Evolutionary conservation across 1,140 invertebrate genomes (phyloP), one percentile per base, ranked within the genome.

Genomic region (Patella vulgata): DNA sequence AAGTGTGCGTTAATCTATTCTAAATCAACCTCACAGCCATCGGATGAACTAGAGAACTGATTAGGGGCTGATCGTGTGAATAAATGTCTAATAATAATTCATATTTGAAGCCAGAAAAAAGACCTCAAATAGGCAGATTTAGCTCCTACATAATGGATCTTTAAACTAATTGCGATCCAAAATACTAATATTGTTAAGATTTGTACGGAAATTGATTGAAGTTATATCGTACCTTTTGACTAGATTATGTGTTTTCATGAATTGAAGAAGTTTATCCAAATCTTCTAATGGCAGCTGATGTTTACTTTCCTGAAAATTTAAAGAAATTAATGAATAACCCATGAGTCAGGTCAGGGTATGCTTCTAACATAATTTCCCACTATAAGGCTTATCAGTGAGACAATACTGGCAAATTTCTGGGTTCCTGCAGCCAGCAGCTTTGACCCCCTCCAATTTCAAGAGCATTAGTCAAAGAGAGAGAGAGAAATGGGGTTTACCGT

Each of bases 271-370:
- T 59, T 82, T 86, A 12, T 86, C 75, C 28, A 90, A 77, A 66
- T 90, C 88, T 33, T 89, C 87, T 48, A 86, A 82, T 6, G 87
- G 75, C 17, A 92, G 68, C 67, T 91, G 90, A 21, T 83, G 77
- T 11, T n/a, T 87, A 84, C 42, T 88, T 85, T 47, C 87, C 85
- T 43, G 73, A 60, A 40, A 36, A 8, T 36, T 8, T 63, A 21
- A 60, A 47, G 25, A 40, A 67, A 39, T 53, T 40, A 52, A 52
- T 33, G 31, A 43, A 52, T 4, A 25, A 21, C 25, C 12, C 0
- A 52, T 21, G 21, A 12, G 21, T 12, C n/a, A n/a, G n/a, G n/a
- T n/a, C 9, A 40, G n/a, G n/a, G n/a, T n/a, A 43, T 43, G 23
- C 42, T n/a, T 9, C 9, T 43, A 11, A 40, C 9, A 40, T 40